Base-by-base conservation (phyloP, 2,113 vertebrate genomes). In the Ammospiza nelsoni region DNA sequence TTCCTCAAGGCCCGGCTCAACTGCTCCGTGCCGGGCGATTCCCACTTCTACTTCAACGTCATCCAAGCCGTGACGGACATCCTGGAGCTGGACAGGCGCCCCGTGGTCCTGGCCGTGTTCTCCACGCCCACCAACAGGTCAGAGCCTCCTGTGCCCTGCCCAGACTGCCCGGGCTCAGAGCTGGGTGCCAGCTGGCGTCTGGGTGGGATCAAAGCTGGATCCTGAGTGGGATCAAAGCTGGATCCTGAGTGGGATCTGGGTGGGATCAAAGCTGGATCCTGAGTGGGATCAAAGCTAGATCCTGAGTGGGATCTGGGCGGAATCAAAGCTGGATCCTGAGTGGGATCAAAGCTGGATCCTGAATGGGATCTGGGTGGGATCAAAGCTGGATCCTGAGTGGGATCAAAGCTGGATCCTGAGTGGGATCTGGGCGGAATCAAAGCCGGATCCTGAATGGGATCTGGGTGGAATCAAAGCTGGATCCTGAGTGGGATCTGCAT, bases 31-130 rank as follows among this genome's bases (percentile, higher is more conserved):
- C 99, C 99, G 0, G 99, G 99, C 0, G 99, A 99, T 73, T 99
- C 99, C 0, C 99, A 99, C 94, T 99, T 99, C 98, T 99, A 99
- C 97, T 99, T 99, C 95, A 99, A 99, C 9, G 98, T 99, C 96
- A 98, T 99, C 94, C 99, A 99, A 93, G 99, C 99, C 1, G 99
- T 99, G 94, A 99, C 99, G 0, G 98, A 99, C 39, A 96, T 99
- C 95, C 97, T 99, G 97, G 98, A 97, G 95, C 98, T 99, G 90
- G 98, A 99, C 0, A 99, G 99, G 90, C 98, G 98, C 41, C 98
- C 99, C 3, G 97, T 99, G 84, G 98, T 99, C 87, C 98, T 99
- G 19, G 99, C 98, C 0, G 98, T 99, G 75, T 99, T 99, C 97
- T 99, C 99, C 89, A 99, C 99, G 0, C 99, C 99, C 1, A 73